A percentile compares a stretch with the other conserved stretches of the same genome.
Conservation (phyloP, 2,113 vertebrate genomes). For the Melanotaenia duboulayi region DNA sequence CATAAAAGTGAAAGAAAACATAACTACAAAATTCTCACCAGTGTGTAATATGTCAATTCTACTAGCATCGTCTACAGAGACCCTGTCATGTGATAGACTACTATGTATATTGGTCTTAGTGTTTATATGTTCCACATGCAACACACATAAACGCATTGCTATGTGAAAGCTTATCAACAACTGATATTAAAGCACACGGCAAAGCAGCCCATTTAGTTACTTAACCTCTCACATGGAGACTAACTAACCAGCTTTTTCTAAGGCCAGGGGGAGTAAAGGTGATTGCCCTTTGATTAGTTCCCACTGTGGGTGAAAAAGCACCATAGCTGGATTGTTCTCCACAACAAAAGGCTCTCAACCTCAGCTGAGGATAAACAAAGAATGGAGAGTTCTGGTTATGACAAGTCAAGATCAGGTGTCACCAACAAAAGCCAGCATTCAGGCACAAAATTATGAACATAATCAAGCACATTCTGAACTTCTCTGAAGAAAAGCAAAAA, state of each 20-base stretch:
- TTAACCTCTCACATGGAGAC: conserved; percentile 19
- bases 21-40: neutral
- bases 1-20: neutral
- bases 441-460: conserved; percentile 25
- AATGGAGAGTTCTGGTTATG: conserved; percentile 72
- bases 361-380: conserved; percentile 72
- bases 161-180: conserved; percentile 24
- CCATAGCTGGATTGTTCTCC: conserved; percentile 70
- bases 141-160: neutral
- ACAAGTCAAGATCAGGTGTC: conserved; percentile 73
- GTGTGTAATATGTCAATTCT: neutral
- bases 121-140: neutral
- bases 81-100: neutral
- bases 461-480: conserved; percentile 1
- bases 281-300: conserved; percentile 62
- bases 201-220: conserved; percentile 3
- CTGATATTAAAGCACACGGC: conserved; percentile 10
- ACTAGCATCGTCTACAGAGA: neutral
- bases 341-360: conserved; percentile 71
- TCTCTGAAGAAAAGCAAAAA: conserved; percentile 1
- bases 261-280: conserved; percentile 19
- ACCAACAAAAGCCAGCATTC: conserved; percentile 61
- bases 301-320: conserved; percentile 44
- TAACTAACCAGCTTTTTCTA: conserved; percentile 10
- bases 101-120: neutral